phyloP scores from a whole-genome alignment of 2,113 vertebrate genomes.

The Epinephelus lanceolatus region DNA sequence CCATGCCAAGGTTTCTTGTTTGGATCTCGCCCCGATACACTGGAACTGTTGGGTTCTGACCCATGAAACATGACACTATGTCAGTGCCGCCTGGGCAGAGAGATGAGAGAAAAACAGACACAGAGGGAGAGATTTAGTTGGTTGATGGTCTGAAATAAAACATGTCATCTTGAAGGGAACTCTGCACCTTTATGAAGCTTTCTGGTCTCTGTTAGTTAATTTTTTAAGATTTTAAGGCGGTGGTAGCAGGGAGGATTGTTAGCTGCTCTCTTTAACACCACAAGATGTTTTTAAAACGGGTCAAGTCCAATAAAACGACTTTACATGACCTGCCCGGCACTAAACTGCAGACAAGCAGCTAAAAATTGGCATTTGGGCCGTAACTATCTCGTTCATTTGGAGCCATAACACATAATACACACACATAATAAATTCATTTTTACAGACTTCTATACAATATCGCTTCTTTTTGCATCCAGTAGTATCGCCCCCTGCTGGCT shows the following conservation, averaged over 20 bases:
- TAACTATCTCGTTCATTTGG: too few relatives aligned
- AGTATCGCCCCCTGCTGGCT: too few relatives aligned
- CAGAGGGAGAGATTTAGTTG: conserved; percentile 9
- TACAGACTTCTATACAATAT: too few relatives aligned
- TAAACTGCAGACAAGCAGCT: too few relatives aligned
- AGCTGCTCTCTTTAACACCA: background rate
- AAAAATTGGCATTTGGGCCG: too few relatives aligned
- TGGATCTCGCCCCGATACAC: conserved; percentile 97
- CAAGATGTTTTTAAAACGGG: background rate
- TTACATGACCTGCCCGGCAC: too few relatives aligned
- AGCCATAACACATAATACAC: too few relatives aligned
- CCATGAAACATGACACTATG: conserved; percentile 97
- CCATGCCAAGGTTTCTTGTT: conserved; percentile 95
- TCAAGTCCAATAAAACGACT: background rate
- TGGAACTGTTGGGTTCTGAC: conserved; percentile 92
- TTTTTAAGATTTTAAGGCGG: background rate
- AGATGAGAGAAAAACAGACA: background rate
- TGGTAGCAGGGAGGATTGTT: background rate
- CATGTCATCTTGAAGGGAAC: background rate
- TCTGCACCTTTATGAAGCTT: background rate
- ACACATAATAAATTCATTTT: too few relatives aligned
- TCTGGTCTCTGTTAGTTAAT: background rate
- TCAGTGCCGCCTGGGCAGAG: conserved; percentile 92
- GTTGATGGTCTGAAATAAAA: background rate
- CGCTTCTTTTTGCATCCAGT: too few relatives aligned